phyloP scores from a whole-genome alignment of 2,113 vertebrate species.

The Ictalurus furcatus region DNA sequence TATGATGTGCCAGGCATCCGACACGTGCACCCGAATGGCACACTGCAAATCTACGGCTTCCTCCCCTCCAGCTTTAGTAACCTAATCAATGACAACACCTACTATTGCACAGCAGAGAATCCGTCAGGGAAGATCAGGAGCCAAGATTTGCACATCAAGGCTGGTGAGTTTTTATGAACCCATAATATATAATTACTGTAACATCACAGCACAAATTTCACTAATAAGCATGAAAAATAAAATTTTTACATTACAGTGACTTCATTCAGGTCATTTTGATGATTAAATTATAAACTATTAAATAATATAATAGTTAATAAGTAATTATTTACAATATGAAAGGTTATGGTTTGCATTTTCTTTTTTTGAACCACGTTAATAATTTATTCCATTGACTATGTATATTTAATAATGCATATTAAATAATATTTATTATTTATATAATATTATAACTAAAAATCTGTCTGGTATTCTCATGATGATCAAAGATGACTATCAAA shows the following conservation, averaged over 20 bases:
- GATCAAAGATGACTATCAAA: neutral
- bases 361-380: neutral
- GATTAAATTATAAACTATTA: neutral
- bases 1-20: slow-evolving; percentile 99
- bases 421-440: neutral
- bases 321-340: neutral
- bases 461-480: neutral
- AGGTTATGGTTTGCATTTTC: neutral
- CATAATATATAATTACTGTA: neutral
- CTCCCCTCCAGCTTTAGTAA: slow-evolving; percentile 99
- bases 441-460: neutral
- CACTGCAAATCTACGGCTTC: slow-evolving; percentile 99
- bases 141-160: slow-evolving; percentile 99
- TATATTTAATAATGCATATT: neutral
- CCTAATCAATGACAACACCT: slow-evolving; percentile 99
- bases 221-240: neutral
- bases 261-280: neutral
- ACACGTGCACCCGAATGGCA: slow-evolving; percentile 97
- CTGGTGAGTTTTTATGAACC: slow-evolving; percentile 77
- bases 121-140: slow-evolving; percentile 99
- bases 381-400: neutral
- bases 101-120: slow-evolving; percentile 99
- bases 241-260: neutral
- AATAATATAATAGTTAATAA: neutral
- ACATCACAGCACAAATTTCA: neutral